Base-by-base conservation (phyloP, 2,888 invertebrate species). In the Archips crataeganus region DNA sequence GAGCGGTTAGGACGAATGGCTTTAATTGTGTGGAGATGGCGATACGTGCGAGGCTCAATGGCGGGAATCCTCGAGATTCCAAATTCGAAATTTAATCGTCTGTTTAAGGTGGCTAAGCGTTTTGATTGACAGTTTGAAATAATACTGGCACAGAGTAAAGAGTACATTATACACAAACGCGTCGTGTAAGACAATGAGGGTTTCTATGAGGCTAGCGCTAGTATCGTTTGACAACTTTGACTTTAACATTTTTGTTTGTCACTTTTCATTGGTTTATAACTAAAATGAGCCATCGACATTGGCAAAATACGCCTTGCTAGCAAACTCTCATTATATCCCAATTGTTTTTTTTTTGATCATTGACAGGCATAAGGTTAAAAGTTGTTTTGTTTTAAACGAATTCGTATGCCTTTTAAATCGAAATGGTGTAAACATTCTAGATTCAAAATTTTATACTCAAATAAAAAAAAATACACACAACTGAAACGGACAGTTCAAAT, bases 21-120 rank as follows among this genome's bases (percentile, higher is more conserved):
- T 59, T 63, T 73, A 39, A 59, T 49, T 64, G 49, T 51, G 36
- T 47, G 68, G 62, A 59, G 64, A 73, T 62, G 57, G n/a, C 57
- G 45, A 47, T 42, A 47, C 60, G 36, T 54, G 62, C 5, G 67
- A 54, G 42, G 32, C 23, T 42, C 23, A 42, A 62, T 62, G 32
- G 32, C 34, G 5, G 42, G 45, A 60, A 32, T 39, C n/a, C 60
- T 60, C n/a, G 10, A 60, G 34, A n/a, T 60, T 39, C 34, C 39
- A 60, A 60, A 57, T 57, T 57, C 32, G 32, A 57, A 57, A 57
- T 57, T 32, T 32, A 57, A 57, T 57, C 32, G 57, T 32, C 32
- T 57, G 57, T 32, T 57, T 11, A 32, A 32, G 23, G 11, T 23
- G 57, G 57, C 57, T 32, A 32, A 10, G 57, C 32, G 32, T 57